Conservation (phyloP, 2,113 vertebrate species). For the Seriola quinqueradiata region DNA sequence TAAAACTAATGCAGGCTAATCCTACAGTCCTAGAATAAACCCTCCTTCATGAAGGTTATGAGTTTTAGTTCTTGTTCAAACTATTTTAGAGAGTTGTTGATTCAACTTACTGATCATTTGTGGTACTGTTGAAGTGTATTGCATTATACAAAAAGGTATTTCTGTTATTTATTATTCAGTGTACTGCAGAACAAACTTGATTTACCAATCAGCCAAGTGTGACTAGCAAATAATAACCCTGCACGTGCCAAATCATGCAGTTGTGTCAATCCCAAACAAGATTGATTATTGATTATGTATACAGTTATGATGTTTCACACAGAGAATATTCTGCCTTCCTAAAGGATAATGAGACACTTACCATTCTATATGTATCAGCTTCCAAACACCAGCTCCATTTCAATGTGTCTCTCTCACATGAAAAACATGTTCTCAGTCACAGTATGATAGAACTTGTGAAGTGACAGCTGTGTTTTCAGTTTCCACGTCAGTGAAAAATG, state of each 20-base stretch:
- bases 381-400: constrained; percentile 38
- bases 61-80: neutral
- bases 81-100: no score
- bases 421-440: constrained; percentile 34
- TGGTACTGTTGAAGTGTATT: no score
- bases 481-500: constrained; percentile 17
- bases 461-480: constrained; percentile 34
- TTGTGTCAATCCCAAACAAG: constrained; percentile 52
- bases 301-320: constrained; percentile 24
- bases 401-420: constrained; percentile 36
- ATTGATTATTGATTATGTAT: constrained; percentile 47
- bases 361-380: constrained; percentile 33
- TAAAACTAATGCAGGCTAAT: neutral
- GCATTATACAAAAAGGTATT: no score
- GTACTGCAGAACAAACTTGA: constrained; percentile 48
- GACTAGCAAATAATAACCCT: constrained; percentile 65
- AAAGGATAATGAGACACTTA: constrained; percentile 42
- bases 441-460: constrained; percentile 20
- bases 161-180: constrained; percentile 6
- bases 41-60: neutral
- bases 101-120: neutral
- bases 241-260: constrained; percentile 36
- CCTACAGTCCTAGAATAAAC: neutral
- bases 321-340: constrained; percentile 29
- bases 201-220: constrained; percentile 40